Evolutionary conservation across 92 coral and sea anemone genomes (phyloP).

Genomic region (Palythoa caribaeorum): DNA sequence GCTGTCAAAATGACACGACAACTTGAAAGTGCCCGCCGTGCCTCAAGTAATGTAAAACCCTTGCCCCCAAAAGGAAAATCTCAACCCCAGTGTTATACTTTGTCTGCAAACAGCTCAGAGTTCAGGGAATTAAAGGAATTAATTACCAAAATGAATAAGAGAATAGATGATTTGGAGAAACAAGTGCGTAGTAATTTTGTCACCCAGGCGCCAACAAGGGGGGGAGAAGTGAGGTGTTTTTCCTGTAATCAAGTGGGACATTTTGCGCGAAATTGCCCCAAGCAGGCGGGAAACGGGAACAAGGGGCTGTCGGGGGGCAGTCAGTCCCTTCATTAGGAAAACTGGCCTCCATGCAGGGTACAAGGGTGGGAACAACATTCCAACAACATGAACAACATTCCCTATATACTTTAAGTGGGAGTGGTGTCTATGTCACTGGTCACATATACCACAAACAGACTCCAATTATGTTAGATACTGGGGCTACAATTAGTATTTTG

Average conservation of each 20-base stretch:
- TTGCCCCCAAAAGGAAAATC: not conserved
- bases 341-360: slow-evolving; percentile 41
- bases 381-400: not conserved
- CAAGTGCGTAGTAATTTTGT: not conserved
- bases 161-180: not conserved
- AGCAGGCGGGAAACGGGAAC: slow-evolving; percentile 3
- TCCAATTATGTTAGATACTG: slow-evolving; percentile 57
- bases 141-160: not conserved
- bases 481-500: slow-evolving; percentile 16
- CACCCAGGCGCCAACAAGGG: not conserved
- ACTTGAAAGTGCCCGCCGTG: slow-evolving; percentile 17
- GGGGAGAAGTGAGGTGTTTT: not conserved
- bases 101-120: slow-evolving; percentile 3
- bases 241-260: slow-evolving; percentile 6
- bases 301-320: slow-evolving; percentile 59
- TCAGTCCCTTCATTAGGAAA: slow-evolving; percentile 47
- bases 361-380: not conserved
- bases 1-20: slow-evolving; percentile 16
- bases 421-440: slow-evolving; percentile 41
- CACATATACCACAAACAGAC: slow-evolving; percentile 48
- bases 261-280: slow-evolving; percentile 6
- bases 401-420: slow-evolving; percentile 43
- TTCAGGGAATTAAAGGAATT: slow-evolving; percentile 14
- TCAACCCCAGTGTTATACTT: not conserved
- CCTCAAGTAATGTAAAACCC: slow-evolving; percentile 3